phyloP scores from a whole-genome alignment of 2,113 vertebrate species.

The Ondatra zibethicus region DNA sequence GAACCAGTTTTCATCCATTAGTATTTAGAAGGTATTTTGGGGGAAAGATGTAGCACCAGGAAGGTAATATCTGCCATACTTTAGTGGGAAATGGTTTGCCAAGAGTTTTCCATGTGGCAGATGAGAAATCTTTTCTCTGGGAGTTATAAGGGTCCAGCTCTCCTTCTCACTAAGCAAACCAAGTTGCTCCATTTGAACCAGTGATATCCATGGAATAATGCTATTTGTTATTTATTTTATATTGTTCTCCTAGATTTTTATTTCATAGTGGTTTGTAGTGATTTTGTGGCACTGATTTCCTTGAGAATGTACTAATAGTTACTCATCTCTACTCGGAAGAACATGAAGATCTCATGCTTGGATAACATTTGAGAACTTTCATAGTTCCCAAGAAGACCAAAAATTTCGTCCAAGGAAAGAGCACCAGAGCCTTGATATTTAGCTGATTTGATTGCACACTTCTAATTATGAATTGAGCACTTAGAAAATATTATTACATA shows the following conservation, averaged over 20 bases:
- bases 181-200: neutral
- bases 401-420: neutral
- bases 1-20: constrained; percentile 31
- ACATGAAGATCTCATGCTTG: neutral
- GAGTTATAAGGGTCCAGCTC: neutral
- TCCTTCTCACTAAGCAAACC: neutral
- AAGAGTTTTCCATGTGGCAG: constrained; percentile 7
- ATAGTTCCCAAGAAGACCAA: neutral
- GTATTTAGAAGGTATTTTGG: neutral
- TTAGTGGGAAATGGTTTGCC: constrained; percentile 26
- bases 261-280: neutral
- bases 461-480: constrained; percentile 34
- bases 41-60: neutral
- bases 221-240: neutral
- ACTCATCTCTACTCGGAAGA: neutral
- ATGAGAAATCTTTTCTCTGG: neutral
- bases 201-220: neutral
- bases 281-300: neutral
- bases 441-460: neutral
- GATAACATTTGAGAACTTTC: neutral
- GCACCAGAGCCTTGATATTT: neutral
- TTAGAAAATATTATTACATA: neutral
- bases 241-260: neutral
- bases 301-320: neutral
- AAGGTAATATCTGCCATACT: neutral